A percentile compares a stretch with the other conserved stretches of the same genome.
These are phyloP conservation scores for Laspeyria flexula DNA, from an alignment of 2,888 invertebrate species.

Conservation along the genomic window DNA sequence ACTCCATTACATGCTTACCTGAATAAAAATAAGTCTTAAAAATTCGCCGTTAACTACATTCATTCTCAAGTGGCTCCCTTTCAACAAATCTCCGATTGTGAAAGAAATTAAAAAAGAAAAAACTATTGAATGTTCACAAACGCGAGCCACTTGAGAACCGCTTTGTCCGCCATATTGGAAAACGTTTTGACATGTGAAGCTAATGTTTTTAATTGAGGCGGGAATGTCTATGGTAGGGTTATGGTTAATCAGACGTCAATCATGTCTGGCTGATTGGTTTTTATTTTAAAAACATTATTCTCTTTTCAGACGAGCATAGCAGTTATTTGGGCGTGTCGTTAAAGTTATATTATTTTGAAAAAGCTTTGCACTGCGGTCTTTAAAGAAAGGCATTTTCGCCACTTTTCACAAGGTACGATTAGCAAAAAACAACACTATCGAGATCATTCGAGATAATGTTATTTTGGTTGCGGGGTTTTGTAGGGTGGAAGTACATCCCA, in stretches of 20 bases:
- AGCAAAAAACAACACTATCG: too few species aligned
- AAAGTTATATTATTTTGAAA: too few species aligned
- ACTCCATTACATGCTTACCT: constrained; percentile 75
- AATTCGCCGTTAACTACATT: constrained; percentile 80
- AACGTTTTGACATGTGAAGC: constrained; percentile 72
- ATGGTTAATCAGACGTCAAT: constrained; percentile 3
- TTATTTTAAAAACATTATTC: neutral
- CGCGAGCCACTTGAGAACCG: constrained; percentile 75
- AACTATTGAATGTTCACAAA: constrained; percentile 82
- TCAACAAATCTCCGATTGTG: constrained; percentile 80
- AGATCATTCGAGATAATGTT: too few species aligned
- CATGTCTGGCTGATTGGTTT: neutral
- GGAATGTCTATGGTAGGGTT: constrained; percentile 8
- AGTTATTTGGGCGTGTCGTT: too few species aligned
- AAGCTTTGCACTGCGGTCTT: too few species aligned
- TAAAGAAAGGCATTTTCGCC: too few species aligned
- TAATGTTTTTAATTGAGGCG: constrained; percentile 57
- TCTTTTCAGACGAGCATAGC: too few species aligned
- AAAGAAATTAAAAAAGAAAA: constrained; percentile 72
- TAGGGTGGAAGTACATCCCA: too few species aligned
- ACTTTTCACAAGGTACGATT: too few species aligned
- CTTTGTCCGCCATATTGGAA: constrained; percentile 82
- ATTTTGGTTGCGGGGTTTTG: too few species aligned
- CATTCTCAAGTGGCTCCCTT: constrained; percentile 81
- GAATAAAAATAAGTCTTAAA: constrained; percentile 63